A percentile compares a stretch with the other conserved stretches of the same genome.
phyloP scores from a whole-genome alignment of 2,888 invertebrate species.

The Capitulum mitella region DNA sequence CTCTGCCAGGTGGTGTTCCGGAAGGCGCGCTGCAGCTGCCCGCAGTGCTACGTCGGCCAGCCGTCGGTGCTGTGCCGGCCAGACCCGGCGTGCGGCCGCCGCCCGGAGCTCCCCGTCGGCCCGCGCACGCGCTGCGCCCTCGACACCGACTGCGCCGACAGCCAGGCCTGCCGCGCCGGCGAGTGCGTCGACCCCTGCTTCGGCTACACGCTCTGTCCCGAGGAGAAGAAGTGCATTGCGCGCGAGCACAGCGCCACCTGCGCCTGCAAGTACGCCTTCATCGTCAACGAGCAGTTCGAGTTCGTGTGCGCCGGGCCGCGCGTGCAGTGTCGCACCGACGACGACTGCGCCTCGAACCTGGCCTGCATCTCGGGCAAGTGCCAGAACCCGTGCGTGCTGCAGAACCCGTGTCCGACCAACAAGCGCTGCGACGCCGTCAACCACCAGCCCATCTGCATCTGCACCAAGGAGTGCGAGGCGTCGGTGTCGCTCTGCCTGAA shows the following conservation, averaged over 20 bases:
- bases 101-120: conserved; percentile 49
- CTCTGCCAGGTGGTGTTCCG: conserved; percentile 76
- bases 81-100: conserved; percentile 63
- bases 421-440: conserved; percentile 82
- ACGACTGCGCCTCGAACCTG: conserved; percentile 77
- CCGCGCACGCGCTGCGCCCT: conserved; percentile 53
- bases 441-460: conserved; percentile 78
- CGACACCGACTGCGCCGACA: conserved; percentile 64
- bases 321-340: conserved; percentile 68
- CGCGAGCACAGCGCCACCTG: conserved; percentile 75
- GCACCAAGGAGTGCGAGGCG: conserved; percentile 71
- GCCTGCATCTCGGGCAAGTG: conserved; percentile 77
- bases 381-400: conserved; percentile 72
- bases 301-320: conserved; percentile 66
- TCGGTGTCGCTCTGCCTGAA: conserved; percentile 73
- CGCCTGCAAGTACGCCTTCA: conserved; percentile 80
- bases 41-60: conserved; percentile 58
- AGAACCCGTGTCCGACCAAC: conserved; percentile 65
- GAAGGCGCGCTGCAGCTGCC: conserved; percentile 73
- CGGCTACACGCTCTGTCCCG: conserved; percentile 59
- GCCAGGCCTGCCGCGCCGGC: conserved; percentile 49
- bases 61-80: conserved; percentile 58
- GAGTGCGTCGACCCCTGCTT: conserved; percentile 73
- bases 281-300: conserved; percentile 78
- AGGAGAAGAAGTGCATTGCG: conserved; percentile 81